Evolutionary conservation across 2,797 vertebrate species (phyloP).

Genomic region (Sebastolobus altivelis): DNA sequence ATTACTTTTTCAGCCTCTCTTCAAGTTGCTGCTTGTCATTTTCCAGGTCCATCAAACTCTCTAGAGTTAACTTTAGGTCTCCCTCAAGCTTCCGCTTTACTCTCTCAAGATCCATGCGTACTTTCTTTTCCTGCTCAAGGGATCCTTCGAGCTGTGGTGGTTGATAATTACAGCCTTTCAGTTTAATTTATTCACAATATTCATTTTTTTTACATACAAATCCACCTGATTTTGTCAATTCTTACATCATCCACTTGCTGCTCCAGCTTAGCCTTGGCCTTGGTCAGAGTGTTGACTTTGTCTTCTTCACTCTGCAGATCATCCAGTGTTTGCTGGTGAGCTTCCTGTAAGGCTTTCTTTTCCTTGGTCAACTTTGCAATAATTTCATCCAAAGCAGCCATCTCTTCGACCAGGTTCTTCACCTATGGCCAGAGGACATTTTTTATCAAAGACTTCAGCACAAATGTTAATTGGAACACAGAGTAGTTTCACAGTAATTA

Average conservation of each 20-base stretch:
- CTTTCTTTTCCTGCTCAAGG: slow-evolving; percentile 92
- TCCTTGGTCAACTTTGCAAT: slow-evolving; percentile 90
- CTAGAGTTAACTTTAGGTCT: slow-evolving; percentile 88
- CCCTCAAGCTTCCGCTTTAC: slow-evolving; percentile 91
- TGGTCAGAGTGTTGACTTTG: slow-evolving; percentile 90
- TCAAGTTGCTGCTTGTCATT: slow-evolving; percentile 90
- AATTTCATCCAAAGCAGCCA: slow-evolving; percentile 88
- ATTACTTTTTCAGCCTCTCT: slow-evolving; percentile 85
- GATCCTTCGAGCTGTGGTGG: slow-evolving; percentile 90
- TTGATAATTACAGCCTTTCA: too few species aligned
- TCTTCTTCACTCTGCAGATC: slow-evolving; percentile 91
- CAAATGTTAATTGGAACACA: neutral
- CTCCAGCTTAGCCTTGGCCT: slow-evolving; percentile 90
- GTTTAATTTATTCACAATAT: too few species aligned
- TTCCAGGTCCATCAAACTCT: slow-evolving; percentile 92
- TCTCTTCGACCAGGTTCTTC: slow-evolving; percentile 90
- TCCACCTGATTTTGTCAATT: neutral
- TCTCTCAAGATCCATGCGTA: slow-evolving; percentile 91
- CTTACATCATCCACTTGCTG: slow-evolving; percentile 90
- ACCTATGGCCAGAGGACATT: slow-evolving; percentile 74
- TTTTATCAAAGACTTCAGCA: neutral
- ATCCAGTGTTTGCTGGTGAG: slow-evolving; percentile 90
- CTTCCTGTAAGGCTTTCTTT: slow-evolving; percentile 90
- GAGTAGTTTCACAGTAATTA: neutral
- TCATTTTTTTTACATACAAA: neutral